Percentiles rank a stretch among this genome's conserved stretches.
phyloP scores from a whole-genome alignment of 2,888 invertebrate genomes.

The Lasioglossum morio region DNA sequence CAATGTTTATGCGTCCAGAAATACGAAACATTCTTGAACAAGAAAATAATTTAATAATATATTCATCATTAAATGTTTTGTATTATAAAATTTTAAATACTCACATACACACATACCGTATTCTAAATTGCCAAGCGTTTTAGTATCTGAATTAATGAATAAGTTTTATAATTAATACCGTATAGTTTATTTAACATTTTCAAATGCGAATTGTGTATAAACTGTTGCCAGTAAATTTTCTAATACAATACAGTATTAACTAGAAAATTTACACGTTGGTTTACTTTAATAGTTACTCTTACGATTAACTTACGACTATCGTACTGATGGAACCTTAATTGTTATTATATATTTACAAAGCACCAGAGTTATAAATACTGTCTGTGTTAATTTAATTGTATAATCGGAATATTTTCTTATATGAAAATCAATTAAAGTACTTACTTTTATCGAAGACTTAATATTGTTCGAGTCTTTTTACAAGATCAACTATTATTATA shows the following conservation, averaged over 20 bases:
- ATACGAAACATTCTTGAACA: not conserved
- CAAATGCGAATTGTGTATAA: not conserved
- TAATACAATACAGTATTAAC: slow-evolving; percentile 28
- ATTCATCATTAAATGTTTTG: not conserved
- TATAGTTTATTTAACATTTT: slow-evolving; percentile 2
- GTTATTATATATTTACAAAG: slow-evolving; percentile 44
- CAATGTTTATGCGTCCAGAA: not conserved
- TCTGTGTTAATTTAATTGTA: not conserved
- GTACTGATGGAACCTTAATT: slow-evolving; percentile 10
- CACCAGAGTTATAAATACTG: not conserved
- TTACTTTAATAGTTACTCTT: slow-evolving; percentile 5
- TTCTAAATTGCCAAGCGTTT: not conserved
- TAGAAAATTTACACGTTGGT: slow-evolving; percentile 13
- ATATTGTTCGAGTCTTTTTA: slow-evolving; percentile 17
- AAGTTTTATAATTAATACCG: not conserved
- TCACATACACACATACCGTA: not conserved
- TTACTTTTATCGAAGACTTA: slow-evolving; percentile 1
- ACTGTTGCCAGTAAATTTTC: not conserved
- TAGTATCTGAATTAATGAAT: not conserved
- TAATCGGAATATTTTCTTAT: not conserved
- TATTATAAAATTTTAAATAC: not conserved
- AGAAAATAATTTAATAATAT: not conserved
- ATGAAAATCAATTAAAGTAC: not conserved
- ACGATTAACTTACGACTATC: slow-evolving; percentile 20
- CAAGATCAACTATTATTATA: slow-evolving; percentile 38